A percentile compares a stretch with the other conserved stretches of the same genome.
phyloP scores from a whole-genome alignment of 2,113 vertebrate species.

The Trogon melanurus region DNA sequence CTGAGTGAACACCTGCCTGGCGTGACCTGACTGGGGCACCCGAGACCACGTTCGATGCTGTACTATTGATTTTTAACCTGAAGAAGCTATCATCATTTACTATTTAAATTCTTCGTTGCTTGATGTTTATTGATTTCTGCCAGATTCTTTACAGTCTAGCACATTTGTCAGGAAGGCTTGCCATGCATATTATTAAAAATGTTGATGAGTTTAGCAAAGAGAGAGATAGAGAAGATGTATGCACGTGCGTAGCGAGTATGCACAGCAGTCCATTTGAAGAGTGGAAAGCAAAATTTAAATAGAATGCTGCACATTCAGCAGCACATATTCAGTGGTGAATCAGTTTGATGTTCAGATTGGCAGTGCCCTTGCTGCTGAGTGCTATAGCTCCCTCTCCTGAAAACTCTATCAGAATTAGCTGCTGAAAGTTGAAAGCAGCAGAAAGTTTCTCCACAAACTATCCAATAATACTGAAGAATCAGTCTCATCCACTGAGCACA shows the following conservation, averaged over 20 bases:
- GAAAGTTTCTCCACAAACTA: background rate
- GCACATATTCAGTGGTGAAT: background rate
- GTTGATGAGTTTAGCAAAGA: background rate
- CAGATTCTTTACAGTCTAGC: conserved; percentile 17
- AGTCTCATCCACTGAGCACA: background rate
- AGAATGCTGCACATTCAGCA: background rate
- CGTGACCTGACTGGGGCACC: background rate
- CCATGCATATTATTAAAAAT: background rate
- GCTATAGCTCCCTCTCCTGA: background rate
- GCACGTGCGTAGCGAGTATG: background rate
- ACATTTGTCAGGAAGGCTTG: conserved; percentile 9
- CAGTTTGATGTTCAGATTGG: background rate
- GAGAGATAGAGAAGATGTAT: background rate
- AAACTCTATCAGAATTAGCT: background rate
- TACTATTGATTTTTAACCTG: conserved; percentile 8
- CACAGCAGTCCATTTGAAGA: background rate
- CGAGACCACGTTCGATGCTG: background rate
- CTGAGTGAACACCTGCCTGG: background rate
- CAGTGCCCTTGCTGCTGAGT: background rate
- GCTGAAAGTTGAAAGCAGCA: too few relatives aligned
- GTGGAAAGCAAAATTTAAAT: background rate
- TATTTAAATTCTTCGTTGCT: conserved; percentile 22
- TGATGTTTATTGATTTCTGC: conserved; percentile 39
- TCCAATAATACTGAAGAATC: background rate
- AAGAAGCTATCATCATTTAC: background rate